Base-by-base conservation (phyloP, 2,113 vertebrate species). In the Melanotaenia duboulayi region DNA sequence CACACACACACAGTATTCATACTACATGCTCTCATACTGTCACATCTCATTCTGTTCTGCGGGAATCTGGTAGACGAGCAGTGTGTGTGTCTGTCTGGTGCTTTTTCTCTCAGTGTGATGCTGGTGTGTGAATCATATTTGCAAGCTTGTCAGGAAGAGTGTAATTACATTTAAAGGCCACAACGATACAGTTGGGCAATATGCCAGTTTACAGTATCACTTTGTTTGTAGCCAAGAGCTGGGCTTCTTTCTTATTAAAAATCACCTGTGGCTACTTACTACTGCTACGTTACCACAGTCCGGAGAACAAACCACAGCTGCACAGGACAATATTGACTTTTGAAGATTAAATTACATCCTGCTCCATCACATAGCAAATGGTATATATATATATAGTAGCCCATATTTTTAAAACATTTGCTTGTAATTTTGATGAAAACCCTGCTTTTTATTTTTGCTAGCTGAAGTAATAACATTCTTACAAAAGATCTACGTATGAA, bases 31-130 rank as follows among this genome's bases (percentile, higher is more conserved):
- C 67, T 58, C 74, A 69, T 70, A 79, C 80, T 83, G 83, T 88
- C 87, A 78, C 70, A 74, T 86, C 42, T 75, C 44, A 77, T 85
- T 76, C 54, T 54, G 39, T 10, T 52, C 60, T 68, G 81, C 57
- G 64, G 14, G 46, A 56, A 40, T 73, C 82, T 79, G 70, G 35
- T 84, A 71, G 70, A 81, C 55, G 40, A 69, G 64, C 56, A 0
- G 17, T 0, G 28, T 8, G 60, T 64, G 64, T 46, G 55, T 71
- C 65, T 40, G 55, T 71, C 65, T 49, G 50, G 4, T 40, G 62
- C 58, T 55, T 62, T 16, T 8, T 24, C 68, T 19, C 50, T 6
- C 14, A 1, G 28, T 20, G 56, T 12, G 2, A 14, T 0, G 6
- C 6, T 10, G 19, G 11, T 0, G 44, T 32, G 28, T 32, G 17